phyloP scores from a whole-genome alignment of 2,888 invertebrate species.

The Drosophila tanythrix region DNA sequence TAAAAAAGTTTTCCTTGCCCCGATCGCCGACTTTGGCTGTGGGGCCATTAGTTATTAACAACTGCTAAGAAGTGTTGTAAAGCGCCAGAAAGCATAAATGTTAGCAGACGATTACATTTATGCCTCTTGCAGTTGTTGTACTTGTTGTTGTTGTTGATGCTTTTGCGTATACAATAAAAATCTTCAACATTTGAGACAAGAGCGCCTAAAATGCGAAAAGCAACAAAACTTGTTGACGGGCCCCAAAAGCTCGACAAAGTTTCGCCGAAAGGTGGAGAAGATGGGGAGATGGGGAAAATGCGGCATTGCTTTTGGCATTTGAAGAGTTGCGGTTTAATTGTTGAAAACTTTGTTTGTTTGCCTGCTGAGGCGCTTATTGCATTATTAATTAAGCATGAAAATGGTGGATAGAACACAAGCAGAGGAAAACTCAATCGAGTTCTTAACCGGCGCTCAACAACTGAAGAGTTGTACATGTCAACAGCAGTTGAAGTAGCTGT shows the following conservation, averaged over 20 bases:
- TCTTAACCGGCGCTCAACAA: background rate
- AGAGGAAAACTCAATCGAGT: conserved; percentile 12
- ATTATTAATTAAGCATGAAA: conserved; percentile 72
- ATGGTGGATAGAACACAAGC: conserved; percentile 18
- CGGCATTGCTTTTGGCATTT: conserved; percentile 38
- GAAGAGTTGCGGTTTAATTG: conserved; percentile 46
- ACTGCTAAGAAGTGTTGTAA: conserved; percentile 32
- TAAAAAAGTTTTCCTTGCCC: conserved; percentile 29
- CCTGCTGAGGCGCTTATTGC: conserved; percentile 48
- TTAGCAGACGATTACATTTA: conserved; percentile 28
- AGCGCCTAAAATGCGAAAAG: conserved; percentile 9
- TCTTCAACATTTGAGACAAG: conserved; percentile 29
- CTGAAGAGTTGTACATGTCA: conserved; percentile 57
- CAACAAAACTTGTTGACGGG: conserved; percentile 38
- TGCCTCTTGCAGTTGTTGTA: conserved; percentile 1
- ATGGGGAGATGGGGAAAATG: background rate
- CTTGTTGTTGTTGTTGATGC: conserved; percentile 7
- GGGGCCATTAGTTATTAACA: conserved; percentile 47
- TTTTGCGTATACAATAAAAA: conserved; percentile 31
- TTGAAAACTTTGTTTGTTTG: conserved; percentile 39
- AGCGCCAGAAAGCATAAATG: conserved; percentile 23
- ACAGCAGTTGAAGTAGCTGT: conserved; percentile 43
- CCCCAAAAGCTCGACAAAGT: conserved; percentile 36
- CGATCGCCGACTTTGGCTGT: conserved; percentile 8
- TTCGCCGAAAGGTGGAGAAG: background rate